A percentile compares a stretch with the other conserved stretches of the same genome.
phyloP scores from a whole-genome alignment of 2,113 vertebrate genomes.

The Hypanus sabinus region DNA sequence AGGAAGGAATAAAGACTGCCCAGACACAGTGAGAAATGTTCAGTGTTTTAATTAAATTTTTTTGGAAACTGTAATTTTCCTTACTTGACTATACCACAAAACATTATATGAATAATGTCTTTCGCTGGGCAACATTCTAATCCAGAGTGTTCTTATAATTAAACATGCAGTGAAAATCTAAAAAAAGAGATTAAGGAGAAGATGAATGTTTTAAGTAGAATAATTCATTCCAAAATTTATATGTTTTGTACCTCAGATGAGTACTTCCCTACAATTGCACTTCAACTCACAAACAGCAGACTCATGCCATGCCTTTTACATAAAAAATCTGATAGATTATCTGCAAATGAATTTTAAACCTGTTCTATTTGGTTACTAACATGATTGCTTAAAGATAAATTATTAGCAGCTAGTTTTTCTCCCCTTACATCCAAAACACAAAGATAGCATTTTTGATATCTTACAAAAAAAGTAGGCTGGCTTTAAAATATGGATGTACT shows the following conservation, averaged over 20 bases:
- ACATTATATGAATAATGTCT: not conserved
- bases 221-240: not conserved
- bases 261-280: not conserved
- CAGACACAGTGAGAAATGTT: not conserved
- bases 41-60: not conserved
- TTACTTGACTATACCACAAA: not conserved
- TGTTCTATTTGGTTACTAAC: not conserved
- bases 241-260: not conserved
- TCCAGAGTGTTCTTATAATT: not conserved
- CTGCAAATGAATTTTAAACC: not conserved
- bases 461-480: not conserved
- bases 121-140: not conserved
- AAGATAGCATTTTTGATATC: not conserved
- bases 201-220: not conserved
- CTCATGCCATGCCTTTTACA: not conserved
- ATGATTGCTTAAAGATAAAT: not conserved
- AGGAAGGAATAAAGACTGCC: not conserved
- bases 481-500: not conserved
- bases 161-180: not conserved
- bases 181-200: not conserved
- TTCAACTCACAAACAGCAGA: too few species aligned
- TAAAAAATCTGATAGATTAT: not conserved
- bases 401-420: not conserved
- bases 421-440: not conserved
- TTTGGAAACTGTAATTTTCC: not conserved